phyloP scores from a whole-genome alignment of 2,113 vertebrate species.

The Euleptes europaea region DNA sequence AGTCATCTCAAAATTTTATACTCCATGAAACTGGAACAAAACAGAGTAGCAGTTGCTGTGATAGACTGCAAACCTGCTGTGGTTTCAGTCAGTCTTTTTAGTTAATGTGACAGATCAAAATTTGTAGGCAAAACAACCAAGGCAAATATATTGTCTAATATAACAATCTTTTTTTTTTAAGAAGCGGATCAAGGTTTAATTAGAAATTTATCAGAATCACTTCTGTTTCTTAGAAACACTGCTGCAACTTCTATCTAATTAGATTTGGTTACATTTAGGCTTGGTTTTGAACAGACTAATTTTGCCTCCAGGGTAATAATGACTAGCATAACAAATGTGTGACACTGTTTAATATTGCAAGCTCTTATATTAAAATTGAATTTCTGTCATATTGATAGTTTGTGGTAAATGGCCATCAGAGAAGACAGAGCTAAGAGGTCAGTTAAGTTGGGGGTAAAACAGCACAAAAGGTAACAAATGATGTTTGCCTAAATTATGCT shows the following conservation, averaged over 20 bases:
- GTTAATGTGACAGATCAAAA: background rate
- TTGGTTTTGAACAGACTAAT: slow-evolving; percentile 11
- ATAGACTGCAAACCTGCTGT: background rate
- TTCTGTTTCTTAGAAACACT: background rate
- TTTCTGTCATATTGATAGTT: background rate
- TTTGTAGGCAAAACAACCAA: background rate
- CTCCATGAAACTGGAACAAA: background rate
- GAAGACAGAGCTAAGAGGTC: background rate
- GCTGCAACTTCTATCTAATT: background rate
- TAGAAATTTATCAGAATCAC: background rate
- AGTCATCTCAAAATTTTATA: background rate
- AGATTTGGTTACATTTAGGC: background rate
- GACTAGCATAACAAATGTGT: slow-evolving; percentile 6
- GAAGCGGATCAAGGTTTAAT: background rate
- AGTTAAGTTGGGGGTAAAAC: background rate
- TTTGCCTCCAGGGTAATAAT: slow-evolving; percentile 9
- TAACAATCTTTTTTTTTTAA: background rate
- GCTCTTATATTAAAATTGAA: background rate
- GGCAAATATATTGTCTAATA: background rate
- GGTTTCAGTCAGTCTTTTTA: background rate
- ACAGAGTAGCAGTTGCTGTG: background rate
- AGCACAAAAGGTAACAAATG: background rate
- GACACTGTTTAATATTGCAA: background rate
- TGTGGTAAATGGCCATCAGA: background rate
- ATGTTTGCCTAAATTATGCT: background rate